Percentiles rank a stretch among this genome's conserved stretches.
These are phyloP conservation scores for Psittacula echo DNA, from an alignment of 2,797 vertebrate genomes.

Conservation along the genomic window DNA sequence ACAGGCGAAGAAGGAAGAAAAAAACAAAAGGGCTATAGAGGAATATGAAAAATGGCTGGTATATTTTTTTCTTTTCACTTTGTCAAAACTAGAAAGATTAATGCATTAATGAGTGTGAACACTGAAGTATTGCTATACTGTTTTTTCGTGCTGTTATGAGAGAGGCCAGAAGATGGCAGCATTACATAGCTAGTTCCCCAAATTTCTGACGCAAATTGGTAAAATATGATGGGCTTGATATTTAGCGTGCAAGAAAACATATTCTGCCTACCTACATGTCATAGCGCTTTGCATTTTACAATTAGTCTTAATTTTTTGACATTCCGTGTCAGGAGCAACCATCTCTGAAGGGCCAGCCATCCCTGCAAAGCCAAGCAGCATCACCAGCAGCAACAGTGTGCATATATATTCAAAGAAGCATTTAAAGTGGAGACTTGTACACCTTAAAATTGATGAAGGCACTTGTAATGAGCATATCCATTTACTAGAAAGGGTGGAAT, in stretches of 20 bases:
- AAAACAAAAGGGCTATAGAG: slow-evolving; percentile 85
- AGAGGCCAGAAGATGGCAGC: slow-evolving; percentile 30
- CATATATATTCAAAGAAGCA: neutral
- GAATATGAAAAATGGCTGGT: slow-evolving; percentile 94
- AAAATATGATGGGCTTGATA: accelerated
- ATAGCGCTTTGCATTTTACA: neutral
- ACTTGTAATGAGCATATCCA: neutral
- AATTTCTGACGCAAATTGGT: neutral
- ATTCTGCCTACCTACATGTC: neutral
- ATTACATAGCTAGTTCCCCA: neutral
- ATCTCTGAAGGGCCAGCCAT: neutral
- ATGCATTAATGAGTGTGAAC: neutral
- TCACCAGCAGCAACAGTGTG: neutral
- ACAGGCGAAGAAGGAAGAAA: slow-evolving; percentile 83
- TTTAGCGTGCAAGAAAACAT: neutral
- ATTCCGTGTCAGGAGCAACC: neutral
- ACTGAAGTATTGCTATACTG: neutral
- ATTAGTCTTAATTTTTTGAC: neutral
- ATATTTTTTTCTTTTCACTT: slow-evolving; percentile 14
- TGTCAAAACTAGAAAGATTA: neutral
- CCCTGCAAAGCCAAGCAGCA: neutral
- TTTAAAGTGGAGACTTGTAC: neutral
- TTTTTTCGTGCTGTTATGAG: neutral
- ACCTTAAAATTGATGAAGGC: neutral
- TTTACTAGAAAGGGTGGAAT: neutral